Evolutionary conservation across 2,888 invertebrate genomes (phyloP), one percentile per base, ranked within the genome.

Genomic region (Acanthosepion esculentum): DNA sequence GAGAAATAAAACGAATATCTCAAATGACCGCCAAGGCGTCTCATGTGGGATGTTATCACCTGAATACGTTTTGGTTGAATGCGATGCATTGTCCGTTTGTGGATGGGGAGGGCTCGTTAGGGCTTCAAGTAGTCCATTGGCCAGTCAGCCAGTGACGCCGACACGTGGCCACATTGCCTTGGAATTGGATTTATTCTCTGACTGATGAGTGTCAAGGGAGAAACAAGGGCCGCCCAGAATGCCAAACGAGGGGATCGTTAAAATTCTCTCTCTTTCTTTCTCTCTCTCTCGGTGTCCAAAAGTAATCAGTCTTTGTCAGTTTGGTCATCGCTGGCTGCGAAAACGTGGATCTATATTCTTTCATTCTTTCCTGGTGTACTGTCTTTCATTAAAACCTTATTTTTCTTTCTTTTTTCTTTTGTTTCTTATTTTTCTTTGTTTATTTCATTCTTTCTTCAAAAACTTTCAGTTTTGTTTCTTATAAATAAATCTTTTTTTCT

Each of bases 241-340:
- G 78, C 78, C 78, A 78, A 78, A 33, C n/a, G n/a, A 78, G 78
- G 33, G n/a, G 33, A 78, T 78, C 12, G 78, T 33, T 33, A 78
- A n/a, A 78, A 78, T 78, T 78, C 78, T 10, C n/a, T 78, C 33
- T 78, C 78, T n/a, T n/a, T n/a, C n/a, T 18, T n/a, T 10, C n/a
- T 78, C 33, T 78, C 78, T n/a, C 78, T n/a, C 15, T 18, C 78
- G 2, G 78, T 78, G 78, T 78, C 78, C 78, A 78, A 78, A 78
- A 78, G 78, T n/a, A 78, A 78, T 78, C 78, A 78, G 78, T 78
- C n/a, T n/a, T 78, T 78, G 78, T 78, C 78, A 78, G n/a, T n/a
- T 78, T 78, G 15, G n/a, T 78, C 15, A 33, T 59, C 41, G 41
- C 26, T 12, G 78, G 5, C 3, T 10, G 18, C 15, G 78, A 78